Evolutionary conservation across 2,113 vertebrate species (phyloP), one percentile per base, ranked within the genome.

Genomic region (Cyanistes caeruleus): DNA sequence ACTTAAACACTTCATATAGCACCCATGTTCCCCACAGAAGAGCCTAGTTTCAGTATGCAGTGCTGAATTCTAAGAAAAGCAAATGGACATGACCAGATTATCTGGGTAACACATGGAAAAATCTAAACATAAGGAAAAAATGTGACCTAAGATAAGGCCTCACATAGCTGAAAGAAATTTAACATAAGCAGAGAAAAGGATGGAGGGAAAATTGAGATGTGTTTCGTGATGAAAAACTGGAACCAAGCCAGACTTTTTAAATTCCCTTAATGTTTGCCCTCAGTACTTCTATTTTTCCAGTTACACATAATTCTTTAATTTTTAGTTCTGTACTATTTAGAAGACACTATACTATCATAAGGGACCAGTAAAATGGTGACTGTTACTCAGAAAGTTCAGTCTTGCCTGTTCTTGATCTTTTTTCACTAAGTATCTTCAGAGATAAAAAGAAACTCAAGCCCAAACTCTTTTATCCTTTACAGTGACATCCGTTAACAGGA

Each of bases 101-200:
- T 52, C 56, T 75, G 30, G 20, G 43, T 75, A 87, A 87, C n/a
- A 56, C 35, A 53, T 8, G 13, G 59, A 88, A 95, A 90, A 93
- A 95, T 48, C 43, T 81, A 80, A 90, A 83, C 52, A 78, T 27
- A 84, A 72, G n/a, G 76, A 51, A 90, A 89, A 88, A 86, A 77
- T 7, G 52, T 78, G 64, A 95, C 64, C 48, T 17, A 69, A 88
- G 56, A 51, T 51, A 85, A n/a, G 20, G 44, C 69, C 43, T 82
- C 46, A 64, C 37, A 60, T 7, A 48, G 46, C 23, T 89, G 44
- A 81, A 95, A 83, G 73, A 69, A 79, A 60, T 11, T 11, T 52
- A 80, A 37, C 31, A 30, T 78, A 74, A 80, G 64, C 60, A 82
- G n/a, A 74, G 27, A 79, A 25, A 91, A 96, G 17, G 35, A 90